These are phyloP conservation scores for Chionomys nivalis DNA, from an alignment of 2,113 vertebrate genomes.

Conservation along the genomic window DNA sequence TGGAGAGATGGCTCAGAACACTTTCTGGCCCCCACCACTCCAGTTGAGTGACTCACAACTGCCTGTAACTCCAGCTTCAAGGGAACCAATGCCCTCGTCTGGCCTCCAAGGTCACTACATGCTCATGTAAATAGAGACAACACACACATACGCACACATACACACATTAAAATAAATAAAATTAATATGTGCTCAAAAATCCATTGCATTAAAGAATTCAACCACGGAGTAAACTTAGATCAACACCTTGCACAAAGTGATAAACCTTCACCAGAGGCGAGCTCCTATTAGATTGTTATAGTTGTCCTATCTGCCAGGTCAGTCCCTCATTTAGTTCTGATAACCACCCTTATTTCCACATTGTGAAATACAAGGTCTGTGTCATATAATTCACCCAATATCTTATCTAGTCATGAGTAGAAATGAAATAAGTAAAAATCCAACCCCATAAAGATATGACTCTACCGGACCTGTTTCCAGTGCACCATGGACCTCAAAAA, in stretches of 20 bases:
- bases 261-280: background rate
- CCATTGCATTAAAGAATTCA: background rate
- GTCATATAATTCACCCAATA: background rate
- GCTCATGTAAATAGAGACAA: background rate
- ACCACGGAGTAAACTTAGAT: background rate
- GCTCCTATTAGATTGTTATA: background rate
- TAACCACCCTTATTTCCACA: background rate
- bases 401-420: background rate
- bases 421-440: slow-evolving; percentile 4
- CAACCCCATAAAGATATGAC: background rate
- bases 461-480: background rate
- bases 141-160: background rate
- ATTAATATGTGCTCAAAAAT: background rate
- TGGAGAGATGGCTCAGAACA: background rate
- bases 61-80: background rate
- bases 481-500: background rate
- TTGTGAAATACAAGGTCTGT: background rate
- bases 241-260: background rate
- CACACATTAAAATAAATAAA: background rate
- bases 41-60: background rate
- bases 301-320: background rate
- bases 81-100: background rate
- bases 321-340: background rate
- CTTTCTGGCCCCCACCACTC: background rate
- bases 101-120: background rate